A percentile compares a stretch with the other conserved stretches of the same genome.
Evolutionary conservation across 2,888 invertebrate species (phyloP).

Genomic region (Drosophila peninsularis): DNA sequence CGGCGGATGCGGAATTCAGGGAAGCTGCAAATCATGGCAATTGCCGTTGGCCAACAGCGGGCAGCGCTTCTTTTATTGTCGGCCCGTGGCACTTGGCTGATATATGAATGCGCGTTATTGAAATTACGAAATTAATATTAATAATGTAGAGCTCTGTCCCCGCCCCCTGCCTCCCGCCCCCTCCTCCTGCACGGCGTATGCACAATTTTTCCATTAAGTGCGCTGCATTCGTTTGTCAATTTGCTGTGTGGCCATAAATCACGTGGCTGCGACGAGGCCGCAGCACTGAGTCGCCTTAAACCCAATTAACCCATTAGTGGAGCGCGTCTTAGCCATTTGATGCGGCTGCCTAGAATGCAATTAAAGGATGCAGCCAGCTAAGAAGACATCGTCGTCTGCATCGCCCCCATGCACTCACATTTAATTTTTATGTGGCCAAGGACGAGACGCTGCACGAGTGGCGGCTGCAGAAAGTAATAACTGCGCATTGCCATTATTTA

Average conservation of each 20-base stretch:
- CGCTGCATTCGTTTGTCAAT: conserved; percentile 68
- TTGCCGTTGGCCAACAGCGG: conserved; percentile 35
- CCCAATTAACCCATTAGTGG: conserved; percentile 74
- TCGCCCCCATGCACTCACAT: conserved; percentile 41
- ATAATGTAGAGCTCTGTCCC: conserved; percentile 48
- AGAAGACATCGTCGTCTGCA: conserved; percentile 21
- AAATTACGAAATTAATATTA: conserved; percentile 72
- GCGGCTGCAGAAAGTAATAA: conserved; percentile 70
- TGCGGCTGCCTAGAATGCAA: conserved; percentile 72
- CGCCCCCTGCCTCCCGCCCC: too few relatives aligned
- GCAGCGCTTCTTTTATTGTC: conserved; percentile 47
- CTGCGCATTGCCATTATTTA: conserved; percentile 80
- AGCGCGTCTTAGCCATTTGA: conserved; percentile 56
- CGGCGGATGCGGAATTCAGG: conserved; percentile 26
- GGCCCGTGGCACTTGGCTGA: conserved; percentile 39
- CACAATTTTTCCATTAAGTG: conserved; percentile 62
- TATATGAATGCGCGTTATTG: conserved; percentile 47
- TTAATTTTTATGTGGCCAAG: conserved; percentile 71
- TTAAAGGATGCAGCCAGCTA: conserved; percentile 56
- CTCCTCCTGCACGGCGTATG: conserved; percentile 41
- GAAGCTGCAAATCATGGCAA: conserved; percentile 70
- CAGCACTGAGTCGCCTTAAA: conserved; percentile 56
- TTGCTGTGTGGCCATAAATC: conserved; percentile 63
- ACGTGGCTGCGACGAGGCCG: conserved; percentile 17
- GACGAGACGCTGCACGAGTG: conserved; percentile 27